Evolutionary conservation across 2,888 invertebrate genomes (phyloP).

Genomic region (Agriopis aurantiaria): DNA sequence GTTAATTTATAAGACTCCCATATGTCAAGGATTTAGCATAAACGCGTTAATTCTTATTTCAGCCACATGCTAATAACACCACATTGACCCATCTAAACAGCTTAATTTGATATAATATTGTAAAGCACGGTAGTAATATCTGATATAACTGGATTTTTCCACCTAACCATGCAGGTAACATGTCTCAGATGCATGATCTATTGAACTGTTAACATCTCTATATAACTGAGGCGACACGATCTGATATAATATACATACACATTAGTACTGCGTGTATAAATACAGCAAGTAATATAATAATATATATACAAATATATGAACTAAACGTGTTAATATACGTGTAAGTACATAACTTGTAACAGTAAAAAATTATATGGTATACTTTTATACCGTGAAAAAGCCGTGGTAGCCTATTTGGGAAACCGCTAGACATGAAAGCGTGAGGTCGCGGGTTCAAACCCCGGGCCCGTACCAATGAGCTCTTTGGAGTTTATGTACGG

Average conservation of each 20-base stretch:
- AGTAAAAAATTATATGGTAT: not conserved
- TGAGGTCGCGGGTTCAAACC: too few relatives aligned
- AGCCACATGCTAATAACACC: constrained; percentile 12
- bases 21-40: constrained; percentile 21
- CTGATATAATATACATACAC: not conserved
- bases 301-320: not conserved
- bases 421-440: too few relatives aligned
- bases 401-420: too few relatives aligned
- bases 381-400: too few relatives aligned
- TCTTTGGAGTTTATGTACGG: too few relatives aligned
- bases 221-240: constrained; percentile 22
- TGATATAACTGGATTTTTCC: constrained; percentile 21
- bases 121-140: constrained; percentile 11
- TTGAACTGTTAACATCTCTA: constrained; percentile 5
- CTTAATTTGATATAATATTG: constrained; percentile 11
- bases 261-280: constrained; percentile 9
- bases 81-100: constrained; percentile 4
- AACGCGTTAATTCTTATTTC: constrained; percentile 6
- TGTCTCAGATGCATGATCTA: constrained; percentile 14
- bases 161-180: constrained; percentile 17
- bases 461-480: too few relatives aligned
- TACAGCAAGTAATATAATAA: constrained; percentile 9
- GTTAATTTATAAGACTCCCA: not conserved
- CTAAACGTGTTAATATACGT: constrained; percentile 2
- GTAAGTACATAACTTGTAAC: constrained; percentile 2